Conservation (phyloP, 2,113 vertebrate genomes). For the Vimba vimba region DNA sequence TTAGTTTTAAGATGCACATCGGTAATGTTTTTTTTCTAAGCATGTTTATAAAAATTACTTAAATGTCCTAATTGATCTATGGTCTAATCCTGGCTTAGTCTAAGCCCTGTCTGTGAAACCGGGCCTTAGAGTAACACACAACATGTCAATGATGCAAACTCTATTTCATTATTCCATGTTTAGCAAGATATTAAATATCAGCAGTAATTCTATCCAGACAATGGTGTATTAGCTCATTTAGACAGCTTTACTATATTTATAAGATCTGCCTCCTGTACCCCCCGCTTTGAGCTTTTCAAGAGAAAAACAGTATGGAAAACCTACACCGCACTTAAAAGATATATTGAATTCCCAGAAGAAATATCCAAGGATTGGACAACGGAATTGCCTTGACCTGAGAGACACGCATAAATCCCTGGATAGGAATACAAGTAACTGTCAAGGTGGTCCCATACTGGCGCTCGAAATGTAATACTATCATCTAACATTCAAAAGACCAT, state of each 20-base stretch:
- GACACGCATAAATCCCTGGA: slow-evolving; percentile 79
- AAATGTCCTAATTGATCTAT: no score
- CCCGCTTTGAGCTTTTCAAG: background rate
- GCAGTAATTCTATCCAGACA: background rate
- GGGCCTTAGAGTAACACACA: no score
- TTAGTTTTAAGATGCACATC: no score
- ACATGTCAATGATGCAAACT: background rate
- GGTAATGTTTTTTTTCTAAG: no score
- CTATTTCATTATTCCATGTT: background rate
- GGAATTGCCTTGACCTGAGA: slow-evolving; percentile 67
- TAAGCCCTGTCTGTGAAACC: no score
- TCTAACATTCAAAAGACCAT: slow-evolving; percentile 76
- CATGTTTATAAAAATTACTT: no score
- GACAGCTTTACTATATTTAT: background rate
- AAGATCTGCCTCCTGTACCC: background rate
- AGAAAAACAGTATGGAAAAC: background rate
- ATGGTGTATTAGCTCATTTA: background rate
- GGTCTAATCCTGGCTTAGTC: no score
- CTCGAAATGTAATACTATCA: slow-evolving; percentile 74
- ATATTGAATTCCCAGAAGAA: background rate
- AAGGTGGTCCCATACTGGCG: slow-evolving; percentile 79
- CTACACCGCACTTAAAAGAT: background rate
- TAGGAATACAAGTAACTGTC: slow-evolving; percentile 78
- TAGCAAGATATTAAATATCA: background rate
- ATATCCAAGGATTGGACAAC: background rate